phyloP scores from a whole-genome alignment of 1,140 invertebrate species.

The Drosophila leontia region DNA sequence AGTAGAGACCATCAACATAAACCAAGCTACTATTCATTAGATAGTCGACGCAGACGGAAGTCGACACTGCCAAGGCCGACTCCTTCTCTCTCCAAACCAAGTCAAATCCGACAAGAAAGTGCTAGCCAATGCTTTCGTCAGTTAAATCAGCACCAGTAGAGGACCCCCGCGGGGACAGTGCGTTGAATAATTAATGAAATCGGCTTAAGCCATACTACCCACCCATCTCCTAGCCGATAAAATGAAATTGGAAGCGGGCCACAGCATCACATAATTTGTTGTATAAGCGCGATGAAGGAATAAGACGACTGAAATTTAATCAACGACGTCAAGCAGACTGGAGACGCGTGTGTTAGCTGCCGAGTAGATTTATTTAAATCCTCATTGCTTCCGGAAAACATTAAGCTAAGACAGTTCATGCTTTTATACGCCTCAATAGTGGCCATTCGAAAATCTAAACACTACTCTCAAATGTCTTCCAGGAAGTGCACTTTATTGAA shows the following conservation, averaged over 20 bases:
- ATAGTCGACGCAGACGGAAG: constrained; percentile 35
- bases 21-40: constrained; percentile 36
- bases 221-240: constrained; percentile 15
- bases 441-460: neutral
- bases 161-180: constrained; percentile 37
- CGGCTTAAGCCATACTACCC: constrained; percentile 23
- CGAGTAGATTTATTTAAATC: constrained; percentile 12
- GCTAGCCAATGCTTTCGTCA: constrained; percentile 46
- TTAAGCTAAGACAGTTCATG: constrained; percentile 55
- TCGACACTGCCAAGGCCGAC: constrained; percentile 26
- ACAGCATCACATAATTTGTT: constrained; percentile 58
- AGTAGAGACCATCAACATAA: constrained; percentile 30
- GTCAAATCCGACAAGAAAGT: constrained; percentile 20
- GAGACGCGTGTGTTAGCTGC: constrained; percentile 38
- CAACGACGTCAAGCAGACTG: constrained; percentile 48
- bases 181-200: constrained; percentile 75
- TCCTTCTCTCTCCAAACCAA: neutral
- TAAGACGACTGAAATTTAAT: constrained; percentile 64
- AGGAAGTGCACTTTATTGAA: constrained; percentile 32
- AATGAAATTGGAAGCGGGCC: constrained; percentile 16
- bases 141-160: constrained; percentile 52
- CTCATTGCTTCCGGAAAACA: constrained; percentile 1
- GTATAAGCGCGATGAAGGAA: constrained; percentile 32
- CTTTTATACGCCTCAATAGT: constrained; percentile 53
- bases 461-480: neutral